These are phyloP conservation scores for Momotus momota DNA, from an alignment of 2,797 vertebrate genomes.

Conservation along the genomic window DNA sequence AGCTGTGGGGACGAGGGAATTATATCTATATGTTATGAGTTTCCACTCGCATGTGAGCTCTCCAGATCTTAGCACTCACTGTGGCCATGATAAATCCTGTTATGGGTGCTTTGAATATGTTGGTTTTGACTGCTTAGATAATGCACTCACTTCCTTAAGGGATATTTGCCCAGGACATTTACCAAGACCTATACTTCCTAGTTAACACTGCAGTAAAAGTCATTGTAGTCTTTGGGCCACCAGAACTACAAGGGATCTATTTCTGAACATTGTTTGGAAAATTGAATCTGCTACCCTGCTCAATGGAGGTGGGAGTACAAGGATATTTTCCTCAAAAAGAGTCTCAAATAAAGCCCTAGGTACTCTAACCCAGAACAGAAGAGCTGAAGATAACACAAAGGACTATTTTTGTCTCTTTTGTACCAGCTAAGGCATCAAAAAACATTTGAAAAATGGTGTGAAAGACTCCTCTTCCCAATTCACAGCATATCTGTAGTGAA, in stretches of 20 bases:
- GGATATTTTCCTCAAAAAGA: neutral
- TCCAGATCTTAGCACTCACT: neutral
- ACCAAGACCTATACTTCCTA: neutral
- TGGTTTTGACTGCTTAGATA: neutral
- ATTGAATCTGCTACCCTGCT: neutral
- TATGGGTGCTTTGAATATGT: neutral
- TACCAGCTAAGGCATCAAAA: neutral
- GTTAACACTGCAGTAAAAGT: neutral
- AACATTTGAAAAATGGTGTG: neutral
- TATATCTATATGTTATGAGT: neutral
- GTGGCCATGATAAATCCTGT: neutral
- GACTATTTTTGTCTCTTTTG: neutral
- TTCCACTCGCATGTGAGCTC: neutral
- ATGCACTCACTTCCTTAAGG: neutral
- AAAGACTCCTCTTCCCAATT: neutral
- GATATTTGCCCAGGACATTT: neutral
- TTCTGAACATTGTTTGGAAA: neutral
- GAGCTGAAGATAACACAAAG: neutral
- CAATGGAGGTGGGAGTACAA: neutral
- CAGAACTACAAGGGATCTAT: neutral
- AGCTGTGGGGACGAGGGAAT: neutral
- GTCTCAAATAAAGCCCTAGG: neutral
- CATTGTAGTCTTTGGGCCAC: neutral
- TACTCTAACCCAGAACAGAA: neutral
- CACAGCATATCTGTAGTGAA: neutral